Base-by-base conservation (phyloP, 2,113 vertebrate genomes). In the Sorex araneus region DNA sequence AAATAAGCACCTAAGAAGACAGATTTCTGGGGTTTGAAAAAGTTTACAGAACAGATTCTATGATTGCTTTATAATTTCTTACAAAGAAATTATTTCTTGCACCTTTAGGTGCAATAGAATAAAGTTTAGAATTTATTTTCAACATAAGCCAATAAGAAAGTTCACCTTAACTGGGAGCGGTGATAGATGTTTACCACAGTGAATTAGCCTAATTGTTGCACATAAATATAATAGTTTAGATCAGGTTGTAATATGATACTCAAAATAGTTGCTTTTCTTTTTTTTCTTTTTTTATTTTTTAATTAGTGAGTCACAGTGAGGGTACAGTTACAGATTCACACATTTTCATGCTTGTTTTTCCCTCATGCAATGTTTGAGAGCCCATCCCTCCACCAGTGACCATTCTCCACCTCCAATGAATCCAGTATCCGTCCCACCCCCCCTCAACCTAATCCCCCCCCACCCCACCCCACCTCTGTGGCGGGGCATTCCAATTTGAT, bases 71-170 rank as follows among this genome's bases (percentile, higher is more conserved):
- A 19, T 34, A 13, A 9, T 21, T 50, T 28, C 27, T 47, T 34
- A 27, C 10, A 70, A 50, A 75, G n/a, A 82, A 71, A 79, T 11
- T 64, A 8, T n/a, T n/a, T n/a, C n/a, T n/a, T n/a, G n/a, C n/a
- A n/a, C n/a, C 63, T 87, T 63, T 50, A 66, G 45, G 45, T 2
- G 9, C 67, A 75, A 60, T 25, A 3, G 50, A 50, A 84, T 34
- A 11, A 92, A 77, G n/a, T 66, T 40, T 73, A 30, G 63, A 95
- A 79, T 12, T 30, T 91, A 57, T 66, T 77, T 83, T 67, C 45
- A 54, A 16, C 45, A 80, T 34, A 82, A 69, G 5, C 45, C 27
- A n/a, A 12, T 47, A 84, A 84, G 78, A 87, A 63, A 89, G 30
- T 54, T 12, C 84, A 43, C 25, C 25, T 19, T 64, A 90, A 92